Base-by-base conservation (phyloP, 2,797 vertebrate genomes). In the Morelia viridis region DNA sequence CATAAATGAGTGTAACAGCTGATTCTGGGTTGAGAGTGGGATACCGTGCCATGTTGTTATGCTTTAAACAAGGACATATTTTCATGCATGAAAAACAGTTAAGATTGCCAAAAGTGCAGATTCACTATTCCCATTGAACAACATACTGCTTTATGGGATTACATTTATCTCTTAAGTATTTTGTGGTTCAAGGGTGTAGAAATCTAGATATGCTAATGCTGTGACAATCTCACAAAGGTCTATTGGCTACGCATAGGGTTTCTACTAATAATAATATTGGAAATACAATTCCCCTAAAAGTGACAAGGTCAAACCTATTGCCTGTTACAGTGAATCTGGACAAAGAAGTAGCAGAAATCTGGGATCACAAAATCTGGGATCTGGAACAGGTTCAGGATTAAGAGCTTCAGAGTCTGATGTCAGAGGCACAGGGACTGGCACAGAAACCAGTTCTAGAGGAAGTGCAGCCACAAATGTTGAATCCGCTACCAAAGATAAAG, bases 311-410 rank as follows among this genome's bases (percentile, higher is more conserved):
- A 80, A 90, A 17, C 19, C 9, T 9, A 80, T 83, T 64, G 31
- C 50, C 11, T 87, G 15, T 90, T 87, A 28, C 84, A 92, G 89
- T 80, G 58, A 64, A n/a, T 80, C 89, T 90, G 89, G 17, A 62
- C 13, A 64, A 19, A 61, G 58, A 80, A 50, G 13, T 19, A 83
- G 65, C 83, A 76, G 46, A 87, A n/a, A 86, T 60, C 60, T 24
- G 31, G 76, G 61, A 28, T 64, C 85, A 65, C 56, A 76, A 65
- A 90, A 58, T 58, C 4, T 58, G 4, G 68, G 68, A 15, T 61
- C 87, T 88, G 89, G 50, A 92, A 90, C 60, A 62, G 87, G n/a
- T 56, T 85, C 80, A 13, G 90, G 80, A 91, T 60, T 62, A 89
- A 93, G 80, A 93, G 41, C 3, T 31, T 85, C 86, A 22, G 56